Percentiles rank a stretch among this genome's conserved stretches.
Conservation (phyloP, 2,113 vertebrate genomes). For the Chitala chitala region DNA sequence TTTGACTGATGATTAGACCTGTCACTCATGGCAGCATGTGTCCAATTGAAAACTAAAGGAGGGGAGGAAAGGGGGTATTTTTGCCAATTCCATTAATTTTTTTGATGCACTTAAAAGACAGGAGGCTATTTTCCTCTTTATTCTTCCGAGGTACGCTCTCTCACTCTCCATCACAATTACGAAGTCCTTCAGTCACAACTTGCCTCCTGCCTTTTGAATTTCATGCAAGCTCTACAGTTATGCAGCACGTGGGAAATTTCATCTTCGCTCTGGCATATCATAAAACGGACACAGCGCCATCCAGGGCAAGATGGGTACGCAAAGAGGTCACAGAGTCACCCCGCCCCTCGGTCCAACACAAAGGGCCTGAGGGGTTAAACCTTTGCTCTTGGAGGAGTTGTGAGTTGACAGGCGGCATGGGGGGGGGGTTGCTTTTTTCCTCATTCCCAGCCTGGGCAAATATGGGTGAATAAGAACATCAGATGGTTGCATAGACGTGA, state of each 20-base stretch:
- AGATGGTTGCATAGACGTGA: no score
- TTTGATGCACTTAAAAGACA: conserved; percentile 10
- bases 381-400: conserved; percentile 41
- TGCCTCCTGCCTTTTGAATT: conserved; percentile 53
- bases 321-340: conserved; percentile 63
- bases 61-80: conserved; percentile 33
- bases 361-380: conserved; percentile 57
- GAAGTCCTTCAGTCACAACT: conserved; percentile 60
- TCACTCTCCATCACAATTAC: conserved; percentile 56
- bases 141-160: background rate
- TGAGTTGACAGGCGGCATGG: conserved; percentile 29
- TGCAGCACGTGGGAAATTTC: conserved; percentile 57
- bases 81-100: conserved; percentile 22
- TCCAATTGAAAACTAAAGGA: conserved; percentile 59
- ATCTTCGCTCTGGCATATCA: conserved; percentile 59
- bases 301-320: conserved; percentile 38
- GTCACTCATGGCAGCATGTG: conserved; percentile 73
- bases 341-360: conserved; percentile 55
- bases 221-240: conserved; percentile 45
- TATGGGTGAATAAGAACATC: background rate
- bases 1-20: conserved; percentile 74
- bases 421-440: conserved; percentile 37
- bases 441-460: conserved; percentile 27
- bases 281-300: conserved; percentile 8
- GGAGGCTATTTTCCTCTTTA: conserved; percentile 9